phyloP scores from a whole-genome alignment of 2,797 vertebrate species.

The Hirundo rustica region DNA sequence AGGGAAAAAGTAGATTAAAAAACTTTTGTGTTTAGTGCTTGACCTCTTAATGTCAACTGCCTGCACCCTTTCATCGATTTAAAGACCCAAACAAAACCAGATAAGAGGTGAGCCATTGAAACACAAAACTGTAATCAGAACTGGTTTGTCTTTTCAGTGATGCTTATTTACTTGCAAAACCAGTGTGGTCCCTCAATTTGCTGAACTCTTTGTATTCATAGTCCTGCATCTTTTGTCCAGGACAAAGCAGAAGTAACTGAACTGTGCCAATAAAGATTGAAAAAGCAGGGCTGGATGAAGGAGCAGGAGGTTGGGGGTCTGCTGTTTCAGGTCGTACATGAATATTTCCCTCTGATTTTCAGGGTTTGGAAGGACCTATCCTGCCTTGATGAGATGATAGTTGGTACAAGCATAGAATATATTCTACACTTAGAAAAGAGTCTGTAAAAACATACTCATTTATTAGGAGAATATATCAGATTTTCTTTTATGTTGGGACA shows the following conservation, averaged over 20 bases:
- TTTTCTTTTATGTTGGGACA: not conserved
- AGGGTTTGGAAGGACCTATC: not conserved
- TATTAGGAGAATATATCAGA: not conserved
- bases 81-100: slow-evolving; percentile 69
- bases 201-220: not conserved
- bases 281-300: not conserved
- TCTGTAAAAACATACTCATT: not conserved
- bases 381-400: not conserved
- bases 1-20: slow-evolving; percentile 34
- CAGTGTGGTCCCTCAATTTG: not conserved
- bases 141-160: slow-evolving; percentile 71
- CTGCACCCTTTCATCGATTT: slow-evolving; percentile 71
- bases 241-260: not conserved
- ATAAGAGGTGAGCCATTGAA: slow-evolving; percentile 48
- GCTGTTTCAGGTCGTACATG: not conserved
- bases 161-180: slow-evolving; percentile 64
- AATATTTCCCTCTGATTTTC: not conserved
- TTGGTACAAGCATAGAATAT: not conserved
- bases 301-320: not conserved
- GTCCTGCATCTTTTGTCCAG: not conserved
- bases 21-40: slow-evolving; percentile 66
- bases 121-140: slow-evolving; percentile 70
- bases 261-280: not conserved
- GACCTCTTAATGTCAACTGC: slow-evolving; percentile 79
- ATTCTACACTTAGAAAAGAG: not conserved